Base-by-base conservation (phyloP, 2,113 vertebrate species). In the Chaenocephalus aceratus region DNA sequence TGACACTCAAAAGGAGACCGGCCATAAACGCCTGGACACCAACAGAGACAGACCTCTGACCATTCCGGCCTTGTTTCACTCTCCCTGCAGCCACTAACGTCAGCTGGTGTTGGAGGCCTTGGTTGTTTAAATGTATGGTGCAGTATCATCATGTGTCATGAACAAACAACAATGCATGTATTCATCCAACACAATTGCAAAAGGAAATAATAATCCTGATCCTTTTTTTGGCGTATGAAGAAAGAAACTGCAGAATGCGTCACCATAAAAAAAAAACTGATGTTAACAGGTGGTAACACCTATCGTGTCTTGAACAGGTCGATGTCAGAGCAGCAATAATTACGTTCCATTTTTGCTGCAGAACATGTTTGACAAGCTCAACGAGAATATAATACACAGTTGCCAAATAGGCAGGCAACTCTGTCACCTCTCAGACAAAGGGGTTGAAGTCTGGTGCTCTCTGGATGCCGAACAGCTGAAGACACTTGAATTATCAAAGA, bases 1-100 rank as follows among this genome's bases (percentile, higher is more conserved):
- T 82, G 73, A 69, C 75, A 81, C 79, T 72, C 91, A 91, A 91
- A 91, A 82, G 86, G 83, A 83, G 84, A 82, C 3, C 14, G 3
- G 73, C 79, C 83, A 87, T 92, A 93, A 93, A 92, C 36, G 74
- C 83, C 76, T 63, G 88, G 91, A 93, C 86, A 91, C 89, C 91
- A 92, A 91, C 89, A 88, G 86, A 91, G 83, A 75, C 80, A 64
- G 88, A 89, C 83, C 87, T 86, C 92, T 91, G 90, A 91, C 86
- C 89, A 89, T 75, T 45, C 76, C 34, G 79, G 69, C 88, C 86
- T 82, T 80, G 83, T 91, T 90, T 89, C 82, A 77, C 89, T 92
- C 85, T 91, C 83, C 78, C 59, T 77, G 66, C 71, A 82, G 75
- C 63, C 83, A 57, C 75, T 65, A 58, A 79, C 6, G 62, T 90